phyloP scores from a whole-genome alignment of 1,140 invertebrate genomes.

The Atta texana region DNA sequence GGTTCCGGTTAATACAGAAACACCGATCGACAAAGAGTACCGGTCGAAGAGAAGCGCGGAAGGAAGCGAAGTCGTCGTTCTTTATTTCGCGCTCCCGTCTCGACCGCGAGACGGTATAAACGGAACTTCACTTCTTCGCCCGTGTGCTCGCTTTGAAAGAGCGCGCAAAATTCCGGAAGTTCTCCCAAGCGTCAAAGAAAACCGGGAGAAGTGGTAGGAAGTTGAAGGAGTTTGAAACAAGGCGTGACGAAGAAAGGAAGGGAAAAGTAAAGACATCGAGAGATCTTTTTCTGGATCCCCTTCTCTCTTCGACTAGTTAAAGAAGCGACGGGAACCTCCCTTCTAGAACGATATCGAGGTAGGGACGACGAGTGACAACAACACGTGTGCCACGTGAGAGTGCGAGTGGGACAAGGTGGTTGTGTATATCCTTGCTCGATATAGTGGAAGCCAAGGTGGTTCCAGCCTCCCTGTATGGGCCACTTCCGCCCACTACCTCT shows the following conservation, averaged over 20 bases:
- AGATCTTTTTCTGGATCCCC: conserved; percentile 44
- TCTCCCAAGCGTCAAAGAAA: conserved; percentile 41
- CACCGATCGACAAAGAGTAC: conserved; percentile 29
- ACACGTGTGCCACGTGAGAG: conserved; percentile 67
- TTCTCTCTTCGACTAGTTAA: background rate
- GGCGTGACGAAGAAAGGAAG: background rate
- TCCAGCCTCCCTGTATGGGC: conserved; percentile 84
- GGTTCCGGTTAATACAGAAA: conserved; percentile 60
- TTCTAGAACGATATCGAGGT: conserved; percentile 30
- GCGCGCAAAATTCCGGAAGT: conserved; percentile 55
- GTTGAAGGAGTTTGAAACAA: conserved; percentile 35
- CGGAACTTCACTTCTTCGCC: conserved; percentile 42
- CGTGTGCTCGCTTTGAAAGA: conserved; percentile 25
- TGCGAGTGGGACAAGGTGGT: conserved; percentile 80
- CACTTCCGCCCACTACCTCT: conserved; percentile 80
- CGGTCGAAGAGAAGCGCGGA: conserved; percentile 44
- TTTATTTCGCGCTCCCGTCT: conserved; percentile 45
- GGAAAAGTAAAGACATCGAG: conserved; percentile 45
- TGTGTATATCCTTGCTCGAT: conserved; percentile 80
- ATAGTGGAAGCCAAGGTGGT: conserved; percentile 87
- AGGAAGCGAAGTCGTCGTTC: conserved; percentile 59
- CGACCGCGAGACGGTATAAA: conserved; percentile 51
- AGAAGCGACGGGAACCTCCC: conserved; percentile 23
- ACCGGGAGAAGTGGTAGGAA: conserved; percentile 41
- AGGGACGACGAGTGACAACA: conserved; percentile 38